phyloP scores from a whole-genome alignment of 2,797 vertebrate species.

The Clangula hyemalis region DNA sequence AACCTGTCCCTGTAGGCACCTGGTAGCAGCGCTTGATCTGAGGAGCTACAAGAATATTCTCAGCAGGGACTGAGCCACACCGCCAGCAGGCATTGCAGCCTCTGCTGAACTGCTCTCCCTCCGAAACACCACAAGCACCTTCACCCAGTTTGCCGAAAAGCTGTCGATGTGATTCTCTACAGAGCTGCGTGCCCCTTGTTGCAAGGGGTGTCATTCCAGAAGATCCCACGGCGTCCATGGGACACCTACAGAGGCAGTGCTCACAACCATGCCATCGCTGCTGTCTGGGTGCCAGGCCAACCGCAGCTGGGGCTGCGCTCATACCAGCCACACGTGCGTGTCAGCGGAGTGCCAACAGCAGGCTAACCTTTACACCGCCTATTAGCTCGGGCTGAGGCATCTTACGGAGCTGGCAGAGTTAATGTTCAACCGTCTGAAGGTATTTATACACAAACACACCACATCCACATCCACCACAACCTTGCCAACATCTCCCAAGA shows the following conservation, averaged over 20 bases:
- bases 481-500: not conserved
- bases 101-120: not conserved
- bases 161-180: not conserved
- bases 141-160: not conserved
- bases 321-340: not conserved
- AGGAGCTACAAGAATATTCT: not conserved
- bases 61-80: not conserved
- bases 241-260: not conserved
- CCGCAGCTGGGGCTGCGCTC: not conserved
- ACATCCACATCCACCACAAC: not conserved
- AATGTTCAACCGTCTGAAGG: not conserved
- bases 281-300: not conserved
- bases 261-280: not conserved
- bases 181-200: not conserved
- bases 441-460: not conserved
- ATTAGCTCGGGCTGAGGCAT: not conserved
- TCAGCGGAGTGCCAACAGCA: not conserved
- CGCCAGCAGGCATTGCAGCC: not conserved
- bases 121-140: not conserved
- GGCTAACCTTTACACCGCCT: slow-evolving; percentile 21
- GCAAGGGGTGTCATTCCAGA: not conserved
- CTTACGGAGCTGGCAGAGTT: not conserved
- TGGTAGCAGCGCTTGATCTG: not conserved
- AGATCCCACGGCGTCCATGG: not conserved
- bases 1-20: not conserved